phyloP scores from a whole-genome alignment of 2,797 vertebrate genomes.

The Cephalopachus bancanus region DNA sequence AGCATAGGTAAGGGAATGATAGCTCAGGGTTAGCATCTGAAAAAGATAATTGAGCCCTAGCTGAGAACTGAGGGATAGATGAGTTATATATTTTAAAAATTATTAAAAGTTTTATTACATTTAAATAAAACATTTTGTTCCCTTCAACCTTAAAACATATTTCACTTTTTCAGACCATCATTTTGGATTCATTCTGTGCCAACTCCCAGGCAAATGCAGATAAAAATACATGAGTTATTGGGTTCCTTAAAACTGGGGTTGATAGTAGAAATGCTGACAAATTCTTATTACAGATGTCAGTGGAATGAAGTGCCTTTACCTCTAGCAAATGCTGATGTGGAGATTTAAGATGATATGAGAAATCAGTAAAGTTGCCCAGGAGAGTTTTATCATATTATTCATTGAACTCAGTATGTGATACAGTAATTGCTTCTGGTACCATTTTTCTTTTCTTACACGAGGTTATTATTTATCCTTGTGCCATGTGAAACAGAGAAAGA shows the following conservation, averaged over 20 bases:
- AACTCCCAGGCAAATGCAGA: conserved; percentile 34
- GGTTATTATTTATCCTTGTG: conserved; percentile 75
- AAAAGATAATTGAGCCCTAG: background rate
- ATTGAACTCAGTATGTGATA: conserved; percentile 66
- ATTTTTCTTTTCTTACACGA: conserved; percentile 75
- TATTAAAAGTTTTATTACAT: conserved; percentile 61
- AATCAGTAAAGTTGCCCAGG: conserved; percentile 71
- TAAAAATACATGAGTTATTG: conserved; percentile 71
- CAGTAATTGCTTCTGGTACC: conserved; percentile 76
- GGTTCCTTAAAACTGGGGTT: conserved; percentile 55
- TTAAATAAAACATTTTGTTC: conserved; percentile 75
- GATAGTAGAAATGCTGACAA: conserved; percentile 73
- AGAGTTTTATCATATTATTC: conserved; percentile 83
- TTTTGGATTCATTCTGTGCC: conserved; percentile 56
- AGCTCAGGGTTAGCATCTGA: background rate
- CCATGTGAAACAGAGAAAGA: conserved; percentile 64
- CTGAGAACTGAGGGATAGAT: background rate
- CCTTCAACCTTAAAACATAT: conserved; percentile 52
- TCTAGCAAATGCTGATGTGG: conserved; percentile 69
- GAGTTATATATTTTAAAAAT: conserved; percentile 42
- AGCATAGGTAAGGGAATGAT: background rate
- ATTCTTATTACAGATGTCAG: conserved; percentile 63
- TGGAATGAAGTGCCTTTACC: conserved; percentile 78
- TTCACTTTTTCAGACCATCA: conserved; percentile 54
- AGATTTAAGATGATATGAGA: conserved; percentile 76